These are phyloP conservation scores for Apodemia zela DNA, from an alignment of 2,888 invertebrate genomes.

Conservation along the genomic window DNA sequence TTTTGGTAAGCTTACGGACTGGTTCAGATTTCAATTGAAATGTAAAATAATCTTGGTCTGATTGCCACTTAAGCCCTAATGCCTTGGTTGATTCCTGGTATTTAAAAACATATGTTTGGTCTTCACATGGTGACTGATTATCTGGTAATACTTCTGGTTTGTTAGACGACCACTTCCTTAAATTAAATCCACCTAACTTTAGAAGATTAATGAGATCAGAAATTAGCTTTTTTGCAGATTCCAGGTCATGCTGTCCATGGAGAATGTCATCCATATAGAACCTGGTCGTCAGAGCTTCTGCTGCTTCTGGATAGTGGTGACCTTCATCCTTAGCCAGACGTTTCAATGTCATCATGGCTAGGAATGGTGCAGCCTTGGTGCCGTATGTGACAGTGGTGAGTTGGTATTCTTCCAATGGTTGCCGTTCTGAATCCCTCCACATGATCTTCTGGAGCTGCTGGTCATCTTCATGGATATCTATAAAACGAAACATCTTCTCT, in stretches of 20 bases:
- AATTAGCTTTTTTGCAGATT: too few relatives aligned
- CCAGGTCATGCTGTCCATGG: too few relatives aligned
- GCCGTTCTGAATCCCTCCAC: neutral
- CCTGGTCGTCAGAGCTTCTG: neutral
- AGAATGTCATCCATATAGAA: too few relatives aligned
- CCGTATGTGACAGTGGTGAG: conserved; percentile 24
- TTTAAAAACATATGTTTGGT: conserved; percentile 1
- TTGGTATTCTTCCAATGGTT: conserved; percentile 18
- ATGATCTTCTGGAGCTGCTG: conserved; percentile 3
- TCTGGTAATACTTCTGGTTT: neutral
- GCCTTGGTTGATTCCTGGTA: neutral
- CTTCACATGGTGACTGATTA: too few relatives aligned
- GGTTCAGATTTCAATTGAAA: neutral
- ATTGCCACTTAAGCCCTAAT: too few relatives aligned
- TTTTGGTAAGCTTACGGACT: conserved; percentile 8
- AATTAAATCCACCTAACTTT: conserved; percentile 16
- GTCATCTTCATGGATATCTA: conserved; percentile 11
- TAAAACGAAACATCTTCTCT: conserved; percentile 11
- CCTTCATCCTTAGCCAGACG: conserved; percentile 28
- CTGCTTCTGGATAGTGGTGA: conserved; percentile 22
- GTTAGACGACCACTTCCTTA: conserved; percentile 18
- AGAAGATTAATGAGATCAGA: conserved; percentile 15
- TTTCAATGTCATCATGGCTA: conserved; percentile 33
- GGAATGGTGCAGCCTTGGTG: conserved; percentile 29
- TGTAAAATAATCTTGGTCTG: too few relatives aligned